Percentiles rank a stretch among this genome's conserved stretches.
Evolutionary conservation across 1,140 invertebrate species (phyloP).

Genomic region (Octopus sinensis): DNA sequence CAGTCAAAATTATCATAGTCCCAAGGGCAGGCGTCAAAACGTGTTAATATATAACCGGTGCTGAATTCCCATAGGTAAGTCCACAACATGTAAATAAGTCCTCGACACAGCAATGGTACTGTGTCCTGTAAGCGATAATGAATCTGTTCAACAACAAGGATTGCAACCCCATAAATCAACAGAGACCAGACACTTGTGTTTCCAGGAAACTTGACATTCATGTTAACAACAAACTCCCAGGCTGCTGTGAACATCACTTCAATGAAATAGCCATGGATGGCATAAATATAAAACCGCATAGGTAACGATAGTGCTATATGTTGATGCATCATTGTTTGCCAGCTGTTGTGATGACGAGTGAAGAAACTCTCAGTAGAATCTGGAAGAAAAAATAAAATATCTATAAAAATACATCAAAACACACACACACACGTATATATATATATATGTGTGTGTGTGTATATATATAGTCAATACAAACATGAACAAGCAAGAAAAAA

Average conservation of each 20-base stretch:
- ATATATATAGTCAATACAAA: too few relatives aligned
- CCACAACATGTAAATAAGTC: slow-evolving; percentile 58
- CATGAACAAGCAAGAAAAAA: too few relatives aligned
- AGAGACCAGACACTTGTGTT: slow-evolving; percentile 61
- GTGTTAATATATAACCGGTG: slow-evolving; percentile 58
- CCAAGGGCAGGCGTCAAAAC: slow-evolving; percentile 62
- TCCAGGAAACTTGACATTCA: slow-evolving; percentile 60
- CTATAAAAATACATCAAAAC: too few relatives aligned
- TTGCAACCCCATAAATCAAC: slow-evolving; percentile 59
- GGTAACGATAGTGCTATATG: slow-evolving; percentile 30
- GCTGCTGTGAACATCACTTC: slow-evolving; percentile 62
- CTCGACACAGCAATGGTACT: slow-evolving; percentile 54
- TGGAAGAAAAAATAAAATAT: background rate
- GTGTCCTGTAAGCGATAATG: slow-evolving; percentile 45
- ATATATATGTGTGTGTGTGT: too few relatives aligned
- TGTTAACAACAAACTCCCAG: slow-evolving; percentile 61
- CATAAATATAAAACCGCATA: slow-evolving; percentile 60
- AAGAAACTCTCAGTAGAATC: background rate
- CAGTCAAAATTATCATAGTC: slow-evolving; percentile 60
- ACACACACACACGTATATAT: too few relatives aligned
- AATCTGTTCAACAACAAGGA: slow-evolving; percentile 57
- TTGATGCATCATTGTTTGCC: background rate
- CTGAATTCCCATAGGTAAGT: slow-evolving; percentile 62
- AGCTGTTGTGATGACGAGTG: background rate
- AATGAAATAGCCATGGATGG: slow-evolving; percentile 61